Percentiles rank a stretch among this genome's conserved stretches.
Conservation (phyloP, 2,888 invertebrate species). For the Pachliopta kotzebuea region DNA sequence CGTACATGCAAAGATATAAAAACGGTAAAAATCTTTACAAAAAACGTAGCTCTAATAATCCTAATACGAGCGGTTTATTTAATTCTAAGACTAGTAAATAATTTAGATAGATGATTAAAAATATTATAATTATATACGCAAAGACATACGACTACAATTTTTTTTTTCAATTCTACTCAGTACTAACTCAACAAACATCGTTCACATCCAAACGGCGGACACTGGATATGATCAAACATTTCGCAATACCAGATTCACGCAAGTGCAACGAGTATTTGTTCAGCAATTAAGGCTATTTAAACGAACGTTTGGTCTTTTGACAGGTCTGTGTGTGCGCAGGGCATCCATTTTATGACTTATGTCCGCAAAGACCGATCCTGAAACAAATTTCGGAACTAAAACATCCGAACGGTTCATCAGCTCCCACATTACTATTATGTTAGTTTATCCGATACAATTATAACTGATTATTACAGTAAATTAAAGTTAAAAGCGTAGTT, state of each 20-base stretch:
- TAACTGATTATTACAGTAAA: not conserved
- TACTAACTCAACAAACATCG: conserved; percentile 21
- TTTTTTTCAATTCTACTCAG: conserved; percentile 5
- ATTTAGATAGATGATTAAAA: not conserved
- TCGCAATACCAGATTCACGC: conserved; percentile 54
- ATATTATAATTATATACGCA: not conserved
- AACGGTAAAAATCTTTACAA: too few relatives aligned
- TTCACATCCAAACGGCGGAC: conserved; percentile 11
- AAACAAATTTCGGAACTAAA: not conserved
- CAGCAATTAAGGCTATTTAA: conserved; percentile 69
- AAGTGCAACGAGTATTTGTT: conserved; percentile 51
- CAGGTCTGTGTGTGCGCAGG: conserved; percentile 39
- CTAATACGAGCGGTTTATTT: too few relatives aligned
- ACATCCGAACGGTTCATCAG: not conserved
- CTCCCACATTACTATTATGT: not conserved
- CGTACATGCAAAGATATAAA: too few relatives aligned
- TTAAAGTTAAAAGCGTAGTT: not conserved
- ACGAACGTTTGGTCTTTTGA: conserved; percentile 70
- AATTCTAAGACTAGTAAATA: too few relatives aligned
- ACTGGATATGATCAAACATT: conserved; percentile 53
- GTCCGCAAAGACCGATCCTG: conserved; percentile 19
- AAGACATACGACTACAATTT: not conserved
- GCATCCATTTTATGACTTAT: conserved; percentile 31
- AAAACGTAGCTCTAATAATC: too few relatives aligned
- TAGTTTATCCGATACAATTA: not conserved